phyloP scores from a whole-genome alignment of 2,888 invertebrate genomes.

The Euzophera pinguis region DNA sequence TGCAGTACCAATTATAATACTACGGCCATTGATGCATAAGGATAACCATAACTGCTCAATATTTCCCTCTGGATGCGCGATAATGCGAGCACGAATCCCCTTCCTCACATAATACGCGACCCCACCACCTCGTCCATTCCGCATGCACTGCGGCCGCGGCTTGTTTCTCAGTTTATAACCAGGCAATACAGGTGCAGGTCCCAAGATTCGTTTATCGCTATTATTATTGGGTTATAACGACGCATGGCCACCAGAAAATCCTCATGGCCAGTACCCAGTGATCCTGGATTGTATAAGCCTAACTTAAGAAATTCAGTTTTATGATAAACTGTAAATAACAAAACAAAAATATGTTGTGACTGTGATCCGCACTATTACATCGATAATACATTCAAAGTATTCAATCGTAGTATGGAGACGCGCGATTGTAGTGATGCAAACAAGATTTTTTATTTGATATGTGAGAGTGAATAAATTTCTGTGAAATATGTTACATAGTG shows the following conservation, averaged over 20 bases:
- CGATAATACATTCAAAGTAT: no score
- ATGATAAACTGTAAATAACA: neutral
- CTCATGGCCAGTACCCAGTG: neutral
- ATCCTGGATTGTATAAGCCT: neutral
- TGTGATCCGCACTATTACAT: no score
- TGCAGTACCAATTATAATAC: neutral
- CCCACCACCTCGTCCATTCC: neutral
- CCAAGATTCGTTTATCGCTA: constrained; percentile 3
- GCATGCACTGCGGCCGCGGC: neutral
- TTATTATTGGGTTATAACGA: neutral
- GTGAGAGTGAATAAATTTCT: no score
- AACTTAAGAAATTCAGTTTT: constrained; percentile 1
- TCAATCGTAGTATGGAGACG: no score
- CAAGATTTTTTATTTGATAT: no score
- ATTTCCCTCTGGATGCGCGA: neutral
- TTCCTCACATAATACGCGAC: no score
- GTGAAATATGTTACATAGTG: no score
- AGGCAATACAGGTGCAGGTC: neutral
- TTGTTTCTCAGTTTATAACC: neutral
- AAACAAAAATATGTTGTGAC: no score
- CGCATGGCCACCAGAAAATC: neutral
- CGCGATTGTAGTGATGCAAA: no score
- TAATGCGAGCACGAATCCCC: neutral
- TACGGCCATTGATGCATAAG: neutral
- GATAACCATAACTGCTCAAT: constrained; percentile 4